These are phyloP conservation scores for Spheniscus mendiculus DNA, from an alignment of 2,113 vertebrate genomes.

Conservation along the genomic window DNA sequence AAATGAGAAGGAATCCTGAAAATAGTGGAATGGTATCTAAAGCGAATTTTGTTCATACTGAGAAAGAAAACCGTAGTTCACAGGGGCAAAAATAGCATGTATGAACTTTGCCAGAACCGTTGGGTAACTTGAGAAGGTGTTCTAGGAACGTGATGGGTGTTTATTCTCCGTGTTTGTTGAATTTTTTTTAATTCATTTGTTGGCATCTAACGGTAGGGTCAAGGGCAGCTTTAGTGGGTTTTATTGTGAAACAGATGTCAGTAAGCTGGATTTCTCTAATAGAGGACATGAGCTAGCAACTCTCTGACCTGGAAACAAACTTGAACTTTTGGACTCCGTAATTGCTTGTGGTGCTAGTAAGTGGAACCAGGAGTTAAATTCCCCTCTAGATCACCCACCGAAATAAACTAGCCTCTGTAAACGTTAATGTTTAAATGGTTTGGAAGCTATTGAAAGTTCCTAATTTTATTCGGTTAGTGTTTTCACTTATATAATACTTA, in stretches of 20 bases:
- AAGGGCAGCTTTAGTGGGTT: constrained; percentile 6
- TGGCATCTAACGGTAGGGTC: not conserved
- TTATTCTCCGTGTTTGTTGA: not conserved
- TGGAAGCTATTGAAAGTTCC: not conserved
- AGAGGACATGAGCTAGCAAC: not conserved
- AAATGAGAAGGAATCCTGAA: not conserved
- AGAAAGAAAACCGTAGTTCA: not conserved
- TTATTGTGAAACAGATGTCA: constrained; percentile 41
- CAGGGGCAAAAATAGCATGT: not conserved
- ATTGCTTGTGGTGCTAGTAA: not conserved
- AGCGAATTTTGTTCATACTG: not conserved
- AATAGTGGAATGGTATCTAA: not conserved
- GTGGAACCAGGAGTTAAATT: not conserved
- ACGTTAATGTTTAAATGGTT: not conserved
- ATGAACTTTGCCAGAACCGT: not conserved
- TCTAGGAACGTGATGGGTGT: not conserved
- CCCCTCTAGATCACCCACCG: not conserved
- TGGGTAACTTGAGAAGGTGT: not conserved
- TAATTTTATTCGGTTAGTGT: not conserved
- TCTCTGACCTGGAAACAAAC: constrained; percentile 3
- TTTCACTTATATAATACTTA: not conserved
- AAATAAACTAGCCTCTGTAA: not conserved
- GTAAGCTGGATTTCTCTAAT: not conserved
- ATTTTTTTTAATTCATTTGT: not conserved
- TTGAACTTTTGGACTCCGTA: constrained; percentile 11